These are phyloP conservation scores for Gnathonemus longibarbis DNA, from an alignment of 2,113 vertebrate genomes.

Conservation along the genomic window DNA sequence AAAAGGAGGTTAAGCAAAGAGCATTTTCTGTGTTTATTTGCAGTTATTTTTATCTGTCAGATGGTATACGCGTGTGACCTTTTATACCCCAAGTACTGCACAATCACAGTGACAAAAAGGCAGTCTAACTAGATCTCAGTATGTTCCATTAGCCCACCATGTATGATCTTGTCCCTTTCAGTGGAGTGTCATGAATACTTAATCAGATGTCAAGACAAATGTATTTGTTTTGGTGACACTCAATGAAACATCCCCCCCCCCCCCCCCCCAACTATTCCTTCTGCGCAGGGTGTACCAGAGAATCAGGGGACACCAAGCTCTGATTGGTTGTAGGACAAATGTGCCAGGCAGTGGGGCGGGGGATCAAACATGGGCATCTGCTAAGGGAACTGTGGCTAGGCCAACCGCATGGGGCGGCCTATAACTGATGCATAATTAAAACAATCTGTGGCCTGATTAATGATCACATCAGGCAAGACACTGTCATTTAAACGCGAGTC, in stretches of 20 bases:
- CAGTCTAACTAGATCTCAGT: slow-evolving; percentile 5
- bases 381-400: neutral
- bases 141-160: neutral
- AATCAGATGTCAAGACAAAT: slow-evolving; percentile 42
- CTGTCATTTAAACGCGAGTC: slow-evolving; percentile 6
- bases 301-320: slow-evolving; percentile 33
- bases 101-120: slow-evolving; percentile 15
- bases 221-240: slow-evolving; percentile 38
- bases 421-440: slow-evolving; percentile 11
- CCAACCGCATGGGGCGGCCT: neutral
- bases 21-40: neutral
- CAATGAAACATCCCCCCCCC: slow-evolving; percentile 30
- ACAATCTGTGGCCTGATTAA: slow-evolving; percentile 13
- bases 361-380: slow-evolving; percentile 11
- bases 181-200: slow-evolving; percentile 39
- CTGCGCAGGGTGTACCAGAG: slow-evolving; percentile 21
- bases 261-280: slow-evolving; percentile 19
- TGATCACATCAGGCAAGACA: slow-evolving; percentile 5
- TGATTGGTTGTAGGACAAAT: slow-evolving; percentile 36
- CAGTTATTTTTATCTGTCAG: neutral
- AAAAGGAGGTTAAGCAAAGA: neutral
- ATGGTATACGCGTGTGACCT: neutral
- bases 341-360: slow-evolving; percentile 9
- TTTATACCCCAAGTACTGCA: neutral
- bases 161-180: slow-evolving; percentile 13